phyloP scores from a whole-genome alignment of 2,888 invertebrate species.

The Fragum sueziense region DNA sequence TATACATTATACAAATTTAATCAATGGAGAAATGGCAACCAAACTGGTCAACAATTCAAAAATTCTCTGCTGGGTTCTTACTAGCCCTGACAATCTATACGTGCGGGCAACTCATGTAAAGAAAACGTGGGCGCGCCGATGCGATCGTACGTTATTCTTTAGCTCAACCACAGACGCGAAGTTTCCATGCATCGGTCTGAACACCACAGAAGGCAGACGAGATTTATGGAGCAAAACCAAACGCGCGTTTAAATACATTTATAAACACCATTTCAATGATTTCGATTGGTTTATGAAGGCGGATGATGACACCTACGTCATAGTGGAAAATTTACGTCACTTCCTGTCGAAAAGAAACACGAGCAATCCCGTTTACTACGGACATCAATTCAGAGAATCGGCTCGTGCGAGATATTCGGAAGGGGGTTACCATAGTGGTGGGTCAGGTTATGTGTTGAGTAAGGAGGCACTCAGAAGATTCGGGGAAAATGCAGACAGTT shows the following conservation, averaged over 20 bases:
- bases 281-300: constrained; percentile 92
- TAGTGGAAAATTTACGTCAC: constrained; percentile 93
- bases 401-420: constrained; percentile 57
- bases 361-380: constrained; percentile 90
- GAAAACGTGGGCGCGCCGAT: constrained; percentile 69
- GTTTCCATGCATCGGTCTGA: constrained; percentile 88
- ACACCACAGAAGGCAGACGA: constrained; percentile 93
- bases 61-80: constrained; percentile 96
- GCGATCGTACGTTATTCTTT: constrained; percentile 78
- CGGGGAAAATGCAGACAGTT: constrained; percentile 80
- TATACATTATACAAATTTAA: too few species aligned
- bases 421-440: constrained; percentile 83
- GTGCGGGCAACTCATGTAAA: constrained; percentile 93
- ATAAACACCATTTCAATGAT: constrained; percentile 90
- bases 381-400: constrained; percentile 74
- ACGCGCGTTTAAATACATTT: constrained; percentile 93
- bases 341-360: constrained; percentile 86
- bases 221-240: constrained; percentile 98
- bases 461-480: constrained; percentile 89
- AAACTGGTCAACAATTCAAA: background rate
- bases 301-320: constrained; percentile 90
- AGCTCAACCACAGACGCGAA: constrained; percentile 86
- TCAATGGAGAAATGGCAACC: too few species aligned
- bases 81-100: constrained; percentile 93
- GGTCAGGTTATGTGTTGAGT: constrained; percentile 93